A percentile compares a stretch with the other conserved stretches of the same genome.
These are phyloP conservation scores for Melanotaenia pygmaea DNA, from an alignment of 2,797 vertebrate species.

Conservation along the genomic window DNA sequence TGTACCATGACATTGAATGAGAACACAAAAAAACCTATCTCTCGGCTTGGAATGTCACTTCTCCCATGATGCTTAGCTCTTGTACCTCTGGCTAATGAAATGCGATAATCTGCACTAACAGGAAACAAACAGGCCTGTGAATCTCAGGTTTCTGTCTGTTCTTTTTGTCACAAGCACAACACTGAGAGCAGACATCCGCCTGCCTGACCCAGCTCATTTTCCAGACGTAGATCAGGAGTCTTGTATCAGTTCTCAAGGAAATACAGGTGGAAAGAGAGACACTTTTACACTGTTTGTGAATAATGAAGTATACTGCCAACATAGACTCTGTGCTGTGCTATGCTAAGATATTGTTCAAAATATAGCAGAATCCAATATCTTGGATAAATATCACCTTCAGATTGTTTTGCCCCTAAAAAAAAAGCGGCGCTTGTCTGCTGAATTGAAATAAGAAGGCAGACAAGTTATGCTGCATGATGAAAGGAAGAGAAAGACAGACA, in stretches of 20 bases:
- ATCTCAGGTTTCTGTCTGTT: slow-evolving; percentile 74
- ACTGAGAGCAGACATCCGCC: slow-evolving; percentile 62
- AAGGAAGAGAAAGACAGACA: slow-evolving; percentile 48
- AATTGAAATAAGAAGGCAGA: slow-evolving; percentile 34
- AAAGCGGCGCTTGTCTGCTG: slow-evolving; percentile 26
- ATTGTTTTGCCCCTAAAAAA: slow-evolving; percentile 12
- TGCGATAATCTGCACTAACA: slow-evolving; percentile 75
- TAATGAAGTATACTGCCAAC: not conserved
- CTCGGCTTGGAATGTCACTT: slow-evolving; percentile 40
- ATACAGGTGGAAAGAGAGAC: slow-evolving; percentile 31
- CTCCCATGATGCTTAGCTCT: slow-evolving; percentile 62
- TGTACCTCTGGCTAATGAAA: slow-evolving; percentile 70
- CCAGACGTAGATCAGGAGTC: slow-evolving; percentile 36
- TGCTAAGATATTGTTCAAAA: not conserved
- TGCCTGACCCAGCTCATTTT: slow-evolving; percentile 45
- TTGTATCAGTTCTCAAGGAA: slow-evolving; percentile 34
- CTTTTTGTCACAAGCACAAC: slow-evolving; percentile 60
- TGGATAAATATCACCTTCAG: slow-evolving; percentile 10
- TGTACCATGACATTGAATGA: slow-evolving; percentile 21
- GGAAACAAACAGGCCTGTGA: slow-evolving; percentile 68
- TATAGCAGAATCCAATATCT: not conserved
- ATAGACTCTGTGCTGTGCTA: not conserved
- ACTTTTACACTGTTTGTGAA: slow-evolving; percentile 14
- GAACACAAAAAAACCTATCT: slow-evolving; percentile 43
- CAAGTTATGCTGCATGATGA: slow-evolving; percentile 37